Evolutionary conservation across 2,797 vertebrate species (phyloP).

Genomic region (Malurus splendens): DNA sequence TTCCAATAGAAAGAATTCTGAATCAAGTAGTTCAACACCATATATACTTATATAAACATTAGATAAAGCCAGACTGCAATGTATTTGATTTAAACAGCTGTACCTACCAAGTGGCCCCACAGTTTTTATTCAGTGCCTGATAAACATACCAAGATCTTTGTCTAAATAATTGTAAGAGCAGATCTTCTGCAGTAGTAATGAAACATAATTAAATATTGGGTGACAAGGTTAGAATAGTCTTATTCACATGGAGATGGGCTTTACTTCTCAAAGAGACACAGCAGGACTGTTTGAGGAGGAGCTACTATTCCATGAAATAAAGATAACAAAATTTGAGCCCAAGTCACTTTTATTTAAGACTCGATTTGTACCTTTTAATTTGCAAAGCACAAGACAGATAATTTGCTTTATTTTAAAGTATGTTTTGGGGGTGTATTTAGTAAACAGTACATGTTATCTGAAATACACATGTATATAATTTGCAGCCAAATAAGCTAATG

Average conservation of each 20-base stretch:
- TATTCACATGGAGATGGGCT: neutral
- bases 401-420: neutral
- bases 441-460: neutral
- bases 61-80: fast-evolving
- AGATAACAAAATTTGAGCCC: neutral
- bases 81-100: neutral
- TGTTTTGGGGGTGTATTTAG: neutral
- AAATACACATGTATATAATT: neutral
- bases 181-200: neutral
- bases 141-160: neutral
- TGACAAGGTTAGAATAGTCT: neutral
- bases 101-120: neutral
- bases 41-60: neutral
- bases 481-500: neutral
- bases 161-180: neutral
- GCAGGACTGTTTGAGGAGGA: neutral
- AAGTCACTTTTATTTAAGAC: neutral
- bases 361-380: neutral
- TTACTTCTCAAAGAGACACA: neutral
- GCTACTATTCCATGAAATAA: neutral
- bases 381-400: neutral
- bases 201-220: neutral
- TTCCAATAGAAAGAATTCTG: neutral
- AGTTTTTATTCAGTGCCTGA: neutral
- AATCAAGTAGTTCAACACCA: neutral